A percentile compares a stretch with the other conserved stretches of the same genome.
phyloP scores from a whole-genome alignment of 2,888 invertebrate species.

The Agrochola lota region DNA sequence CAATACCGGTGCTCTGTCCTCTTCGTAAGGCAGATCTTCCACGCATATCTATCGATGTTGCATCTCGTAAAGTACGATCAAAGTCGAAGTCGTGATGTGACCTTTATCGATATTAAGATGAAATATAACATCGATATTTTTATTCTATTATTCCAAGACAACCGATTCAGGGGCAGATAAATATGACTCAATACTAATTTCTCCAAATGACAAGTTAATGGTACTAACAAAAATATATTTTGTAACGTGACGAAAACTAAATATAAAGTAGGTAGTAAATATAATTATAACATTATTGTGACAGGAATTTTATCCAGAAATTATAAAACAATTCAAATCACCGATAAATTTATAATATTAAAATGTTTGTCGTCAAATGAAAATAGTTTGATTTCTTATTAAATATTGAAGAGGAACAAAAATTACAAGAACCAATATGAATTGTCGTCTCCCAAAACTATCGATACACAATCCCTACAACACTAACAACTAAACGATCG shows the following conservation, averaged over 20 bases:
- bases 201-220: not conserved
- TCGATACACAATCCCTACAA: constrained; percentile 60
- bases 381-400: not conserved
- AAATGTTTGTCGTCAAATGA: not conserved
- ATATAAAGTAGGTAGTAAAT: not conserved
- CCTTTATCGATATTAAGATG: constrained; percentile 70
- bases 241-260: not conserved
- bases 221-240: not conserved
- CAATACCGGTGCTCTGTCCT: constrained; percentile 87
- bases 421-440: not conserved
- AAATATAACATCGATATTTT: constrained; percentile 50
- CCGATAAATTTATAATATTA: not conserved
- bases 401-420: not conserved
- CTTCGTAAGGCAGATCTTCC: constrained; percentile 85
- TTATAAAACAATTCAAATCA: not conserved
- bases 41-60: constrained; percentile 86
- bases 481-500: constrained; percentile 81
- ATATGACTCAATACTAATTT: not conserved
- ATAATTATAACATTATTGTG: not conserved
- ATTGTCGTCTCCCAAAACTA: constrained; percentile 14
- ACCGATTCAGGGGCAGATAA: not conserved
- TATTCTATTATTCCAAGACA: not conserved
- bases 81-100: constrained; percentile 74
- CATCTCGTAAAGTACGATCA: constrained; percentile 83
- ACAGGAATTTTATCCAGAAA: too few relatives aligned